Base-by-base conservation (phyloP, 2,113 vertebrate species). In the Trochalopteron elliotii region DNA sequence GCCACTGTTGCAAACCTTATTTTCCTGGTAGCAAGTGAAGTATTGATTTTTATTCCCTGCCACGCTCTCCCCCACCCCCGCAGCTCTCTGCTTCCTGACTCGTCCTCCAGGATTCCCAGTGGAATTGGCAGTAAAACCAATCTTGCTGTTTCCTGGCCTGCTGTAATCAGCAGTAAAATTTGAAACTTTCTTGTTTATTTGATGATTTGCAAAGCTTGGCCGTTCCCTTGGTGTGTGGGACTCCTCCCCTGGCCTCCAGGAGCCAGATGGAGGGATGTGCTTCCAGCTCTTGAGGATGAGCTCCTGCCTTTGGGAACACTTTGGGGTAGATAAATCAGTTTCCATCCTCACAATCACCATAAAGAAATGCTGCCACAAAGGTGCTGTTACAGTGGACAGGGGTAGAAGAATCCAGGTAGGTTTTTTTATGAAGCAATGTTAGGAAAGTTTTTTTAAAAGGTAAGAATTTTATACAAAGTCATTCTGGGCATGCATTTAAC, bases 301-400 rank as follows among this genome's bases (percentile, higher is more conserved):
- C 37, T 70, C 20, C 20, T 40, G 35, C 33, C 31, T 42, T 69
- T 12, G 24, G 12, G 37, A 35, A 17, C 21, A 2, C 30, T 82
- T 57, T 10, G 52, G 35, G 16, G 12, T 15, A 25, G 63, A 25
- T 72, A 42, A 37, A 49, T 35, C 20, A 15, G 8, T 45, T 87
- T 74, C 30, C 27, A 10, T 47, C 50, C 35, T 72, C 25, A 4
- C 11, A 24, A 45, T 23, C 28, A 3, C 40, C 42, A 31, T 21
- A 12, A 56, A 49, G 28, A 42, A 47, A 3, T 28, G 22, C 30
- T 77, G 19, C 56, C 35, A 6, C 39, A 25, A 13, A 1, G 0
- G 9, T 70, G 44, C 30, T 33, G 1, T 57, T 67, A 6, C 15
- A 30, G 0, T 55, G 60, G 49, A 22, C 17, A 3, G 1, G 0